These are phyloP conservation scores for Chondrosia reniformis DNA, from an alignment of 37 sponge, comb jelly and placozoan genomes.

Conservation along the genomic window DNA sequence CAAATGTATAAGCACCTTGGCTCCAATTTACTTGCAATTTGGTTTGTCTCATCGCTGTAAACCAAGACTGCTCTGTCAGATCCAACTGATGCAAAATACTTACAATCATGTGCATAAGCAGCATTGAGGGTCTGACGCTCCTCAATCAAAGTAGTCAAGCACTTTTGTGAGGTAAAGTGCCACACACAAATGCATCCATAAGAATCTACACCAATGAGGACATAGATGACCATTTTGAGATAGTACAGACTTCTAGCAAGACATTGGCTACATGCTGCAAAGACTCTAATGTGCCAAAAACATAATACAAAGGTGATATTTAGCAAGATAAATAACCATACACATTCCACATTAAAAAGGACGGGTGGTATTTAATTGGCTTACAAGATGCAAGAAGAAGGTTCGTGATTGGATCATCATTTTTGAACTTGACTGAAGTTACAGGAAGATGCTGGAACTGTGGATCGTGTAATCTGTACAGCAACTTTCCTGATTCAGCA, in stretches of 20 bases:
- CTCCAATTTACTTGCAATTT: slow-evolving; percentile 32
- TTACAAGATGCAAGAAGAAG: slow-evolving; percentile 26
- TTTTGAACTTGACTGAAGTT: slow-evolving; percentile 25
- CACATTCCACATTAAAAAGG: too few relatives aligned
- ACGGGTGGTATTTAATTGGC: too few relatives aligned
- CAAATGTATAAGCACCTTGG: slow-evolving; percentile 27
- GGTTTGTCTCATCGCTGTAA: slow-evolving; percentile 46
- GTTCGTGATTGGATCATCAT: neutral
- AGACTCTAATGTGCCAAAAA: too few relatives aligned
- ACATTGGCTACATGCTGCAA: too few relatives aligned
- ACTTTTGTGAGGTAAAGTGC: slow-evolving; percentile 52
- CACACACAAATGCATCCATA: slow-evolving; percentile 59
- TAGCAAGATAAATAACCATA: too few relatives aligned
- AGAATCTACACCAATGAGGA: slow-evolving; percentile 26
- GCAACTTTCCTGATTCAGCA: neutral
- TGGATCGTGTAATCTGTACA: slow-evolving; percentile 18
- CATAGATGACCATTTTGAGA: too few relatives aligned
- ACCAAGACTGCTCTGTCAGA: slow-evolving; percentile 37
- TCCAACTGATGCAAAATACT: slow-evolving; percentile 60
- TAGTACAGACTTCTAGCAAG: too few relatives aligned
- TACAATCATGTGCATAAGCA: slow-evolving; percentile 48
- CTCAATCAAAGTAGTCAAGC: slow-evolving; percentile 37
- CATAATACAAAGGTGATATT: too few relatives aligned
- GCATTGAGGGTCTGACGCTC: slow-evolving; percentile 62
- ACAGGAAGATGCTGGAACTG: slow-evolving; percentile 5